These are phyloP conservation scores for Aphidius gifuensis DNA, from an alignment of 1,140 invertebrate genomes.

Conservation along the genomic window DNA sequence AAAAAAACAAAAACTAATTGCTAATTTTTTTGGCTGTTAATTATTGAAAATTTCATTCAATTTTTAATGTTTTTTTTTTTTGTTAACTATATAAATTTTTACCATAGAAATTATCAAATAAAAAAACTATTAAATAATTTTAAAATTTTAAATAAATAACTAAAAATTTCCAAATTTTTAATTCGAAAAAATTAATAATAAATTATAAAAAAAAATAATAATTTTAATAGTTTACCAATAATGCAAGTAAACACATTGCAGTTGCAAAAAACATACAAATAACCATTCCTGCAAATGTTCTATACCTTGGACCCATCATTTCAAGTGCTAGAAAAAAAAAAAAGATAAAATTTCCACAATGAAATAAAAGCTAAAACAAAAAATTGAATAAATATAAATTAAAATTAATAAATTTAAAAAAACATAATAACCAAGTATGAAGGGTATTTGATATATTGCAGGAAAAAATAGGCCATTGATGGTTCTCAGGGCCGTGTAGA, in stretches of 20 bases:
- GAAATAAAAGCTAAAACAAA: no score
- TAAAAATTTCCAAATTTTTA: no score
- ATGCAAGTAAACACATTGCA: slow-evolving; percentile 64
- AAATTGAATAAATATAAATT: background rate
- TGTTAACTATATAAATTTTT: background rate
- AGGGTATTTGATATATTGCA: slow-evolving; percentile 68
- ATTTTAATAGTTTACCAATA: slow-evolving; percentile 52
- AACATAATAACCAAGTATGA: slow-evolving; percentile 59
- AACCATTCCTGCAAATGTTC: slow-evolving; percentile 67
- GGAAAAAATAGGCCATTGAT: slow-evolving; percentile 70
- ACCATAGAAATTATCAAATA: no score
- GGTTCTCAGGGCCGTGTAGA: slow-evolving; percentile 63
- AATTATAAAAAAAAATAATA: background rate
- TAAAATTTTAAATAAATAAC: no score
- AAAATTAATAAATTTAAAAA: background rate
- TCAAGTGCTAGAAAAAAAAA: slow-evolving; percentile 56
- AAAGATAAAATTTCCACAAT: background rate
- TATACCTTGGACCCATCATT: slow-evolving; percentile 65
- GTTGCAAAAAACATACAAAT: slow-evolving; percentile 67
- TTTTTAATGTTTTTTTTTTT: background rate
- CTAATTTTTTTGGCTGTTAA: no score
- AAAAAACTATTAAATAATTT: no score
- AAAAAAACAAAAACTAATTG: no score
- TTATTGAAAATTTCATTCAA: no score
- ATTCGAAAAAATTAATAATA: no score